Percentiles rank a stretch among this genome's conserved stretches.
These are phyloP conservation scores for Diaperis boleti DNA, from an alignment of 2,888 invertebrate species.

Conservation along the genomic window DNA sequence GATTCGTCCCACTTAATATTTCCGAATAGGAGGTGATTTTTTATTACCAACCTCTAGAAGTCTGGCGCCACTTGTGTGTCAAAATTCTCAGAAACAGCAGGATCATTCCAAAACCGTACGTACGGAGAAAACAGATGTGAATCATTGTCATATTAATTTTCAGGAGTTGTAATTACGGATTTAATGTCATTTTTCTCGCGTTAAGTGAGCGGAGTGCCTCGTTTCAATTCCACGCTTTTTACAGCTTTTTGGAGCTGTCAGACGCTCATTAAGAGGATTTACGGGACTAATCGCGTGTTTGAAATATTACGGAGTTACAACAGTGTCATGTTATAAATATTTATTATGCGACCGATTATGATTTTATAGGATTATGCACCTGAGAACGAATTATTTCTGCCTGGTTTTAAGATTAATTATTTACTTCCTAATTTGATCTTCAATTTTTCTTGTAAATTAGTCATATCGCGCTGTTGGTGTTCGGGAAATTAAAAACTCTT, in stretches of 20 bases:
- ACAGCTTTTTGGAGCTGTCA: constrained; percentile 48
- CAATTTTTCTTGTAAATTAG: constrained; percentile 16
- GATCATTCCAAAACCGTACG: constrained; percentile 1
- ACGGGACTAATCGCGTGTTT: constrained; percentile 50
- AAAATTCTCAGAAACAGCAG: constrained; percentile 11
- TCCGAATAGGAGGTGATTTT: constrained; percentile 22
- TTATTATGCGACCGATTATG: constrained; percentile 37
- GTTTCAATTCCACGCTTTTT: constrained; percentile 36
- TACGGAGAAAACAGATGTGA: background rate
- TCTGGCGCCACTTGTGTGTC: constrained; percentile 23
- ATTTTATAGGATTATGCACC: constrained; percentile 26
- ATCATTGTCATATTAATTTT: constrained; percentile 18
- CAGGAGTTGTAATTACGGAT: constrained; percentile 15
- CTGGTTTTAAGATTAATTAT: constrained; percentile 16
- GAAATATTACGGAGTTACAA: constrained; percentile 44
- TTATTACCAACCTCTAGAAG: constrained; percentile 11
- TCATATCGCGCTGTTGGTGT: no score
- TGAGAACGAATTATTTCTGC: constrained; percentile 20
- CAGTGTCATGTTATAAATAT: constrained; percentile 44
- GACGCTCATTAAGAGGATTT: constrained; percentile 53
- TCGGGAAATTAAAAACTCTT: no score
- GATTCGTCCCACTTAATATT: constrained; percentile 26
- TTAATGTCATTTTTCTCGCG: constrained; percentile 28
- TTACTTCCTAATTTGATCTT: constrained; percentile 21
- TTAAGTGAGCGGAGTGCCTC: constrained; percentile 20